Conservation (phyloP, 2,888 invertebrate species). For the Tuta absoluta region DNA sequence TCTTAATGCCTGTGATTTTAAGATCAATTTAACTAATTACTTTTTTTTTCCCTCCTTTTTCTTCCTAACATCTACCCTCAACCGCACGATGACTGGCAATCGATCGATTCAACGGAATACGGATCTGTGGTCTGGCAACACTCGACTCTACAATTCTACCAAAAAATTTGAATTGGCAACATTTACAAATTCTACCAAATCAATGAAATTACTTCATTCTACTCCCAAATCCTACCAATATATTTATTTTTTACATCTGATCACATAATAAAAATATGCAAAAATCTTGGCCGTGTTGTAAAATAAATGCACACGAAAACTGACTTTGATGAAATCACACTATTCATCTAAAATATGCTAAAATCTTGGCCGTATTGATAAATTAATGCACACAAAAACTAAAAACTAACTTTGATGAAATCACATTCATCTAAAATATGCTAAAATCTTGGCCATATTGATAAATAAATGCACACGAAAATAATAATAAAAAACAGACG, state of each 20-base stretch:
- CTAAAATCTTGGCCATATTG: not conserved
- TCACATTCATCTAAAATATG: not conserved
- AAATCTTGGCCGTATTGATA: too few relatives aligned
- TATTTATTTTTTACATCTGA: not conserved
- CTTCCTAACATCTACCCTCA: conserved; percentile 33
- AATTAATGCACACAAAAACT: too few relatives aligned
- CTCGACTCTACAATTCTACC: not conserved
- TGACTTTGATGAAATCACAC: too few relatives aligned
- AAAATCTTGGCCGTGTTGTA: not conserved
- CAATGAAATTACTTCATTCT: too few relatives aligned
- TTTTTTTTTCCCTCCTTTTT: conserved; percentile 16
- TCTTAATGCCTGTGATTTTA: not conserved
- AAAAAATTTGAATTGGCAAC: not conserved
- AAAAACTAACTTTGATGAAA: too few relatives aligned
- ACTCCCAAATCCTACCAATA: too few relatives aligned
- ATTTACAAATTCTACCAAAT: not conserved
- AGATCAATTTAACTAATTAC: conserved; percentile 1
- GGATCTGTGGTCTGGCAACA: conserved; percentile 25
- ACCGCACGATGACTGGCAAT: conserved; percentile 8
- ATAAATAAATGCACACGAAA: not conserved
- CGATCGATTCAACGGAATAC: conserved; percentile 8
- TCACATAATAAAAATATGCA: not conserved
- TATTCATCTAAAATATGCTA: too few relatives aligned
- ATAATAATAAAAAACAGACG: conserved; percentile 48
- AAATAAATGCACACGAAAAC: too few relatives aligned